A percentile compares a stretch with the other conserved stretches of the same genome.
Evolutionary conservation across 2,113 vertebrate species (phyloP).

Genomic region (Galemys pyrenaicus): DNA sequence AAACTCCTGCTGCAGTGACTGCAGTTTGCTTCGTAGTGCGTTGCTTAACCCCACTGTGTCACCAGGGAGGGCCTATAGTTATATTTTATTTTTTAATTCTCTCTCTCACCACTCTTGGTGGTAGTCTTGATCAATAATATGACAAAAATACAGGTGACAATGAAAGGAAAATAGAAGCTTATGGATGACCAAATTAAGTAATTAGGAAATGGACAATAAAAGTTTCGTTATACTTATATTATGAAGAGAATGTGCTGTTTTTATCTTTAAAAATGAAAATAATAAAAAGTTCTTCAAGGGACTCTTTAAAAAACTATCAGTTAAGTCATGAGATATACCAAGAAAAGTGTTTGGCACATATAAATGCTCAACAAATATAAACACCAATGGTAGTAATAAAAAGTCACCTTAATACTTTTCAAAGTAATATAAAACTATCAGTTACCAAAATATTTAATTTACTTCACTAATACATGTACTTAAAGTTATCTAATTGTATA

Average conservation of each 20-base stretch:
- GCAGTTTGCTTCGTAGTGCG: too few species aligned
- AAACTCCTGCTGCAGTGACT: too few species aligned
- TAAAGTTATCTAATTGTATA: background rate
- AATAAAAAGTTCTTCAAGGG: background rate
- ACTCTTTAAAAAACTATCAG: background rate
- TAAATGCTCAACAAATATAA: background rate
- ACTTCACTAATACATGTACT: background rate
- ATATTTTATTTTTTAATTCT: background rate
- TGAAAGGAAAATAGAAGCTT: background rate
- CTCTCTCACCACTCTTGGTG: background rate
- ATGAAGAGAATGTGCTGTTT: conserved; percentile 26
- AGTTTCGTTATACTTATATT: background rate
- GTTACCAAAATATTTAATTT: conserved; percentile 15
- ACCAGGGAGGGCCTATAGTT: too few species aligned
- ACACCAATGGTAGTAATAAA: background rate
- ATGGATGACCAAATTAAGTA: conserved; percentile 9
- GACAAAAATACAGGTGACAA: background rate
- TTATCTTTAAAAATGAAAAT: conserved; percentile 14
- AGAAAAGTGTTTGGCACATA: background rate
- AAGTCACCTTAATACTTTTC: background rate
- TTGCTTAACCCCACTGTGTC: too few species aligned
- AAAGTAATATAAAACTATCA: conserved; percentile 40
- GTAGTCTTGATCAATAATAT: background rate
- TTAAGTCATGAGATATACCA: background rate
- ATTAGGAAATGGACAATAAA: background rate